These are phyloP conservation scores for Columbina picui DNA, from an alignment of 2,113 vertebrate species.

Conservation along the genomic window DNA sequence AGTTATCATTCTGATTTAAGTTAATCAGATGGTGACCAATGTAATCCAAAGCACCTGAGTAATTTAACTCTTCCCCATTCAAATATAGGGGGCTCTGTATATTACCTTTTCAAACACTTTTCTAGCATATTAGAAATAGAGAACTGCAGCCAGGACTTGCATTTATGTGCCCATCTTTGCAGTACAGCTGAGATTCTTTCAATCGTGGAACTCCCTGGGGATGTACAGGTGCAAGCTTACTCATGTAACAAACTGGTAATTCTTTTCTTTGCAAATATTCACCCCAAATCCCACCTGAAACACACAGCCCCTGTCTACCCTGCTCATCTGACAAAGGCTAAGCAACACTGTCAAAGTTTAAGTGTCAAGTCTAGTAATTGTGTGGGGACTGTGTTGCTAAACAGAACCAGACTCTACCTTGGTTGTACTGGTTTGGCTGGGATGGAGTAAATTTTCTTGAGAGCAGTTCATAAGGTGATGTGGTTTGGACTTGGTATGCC, in stretches of 20 bases:
- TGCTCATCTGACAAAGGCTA: neutral
- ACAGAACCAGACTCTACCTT: neutral
- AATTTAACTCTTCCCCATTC: neutral
- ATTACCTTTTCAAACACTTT: neutral
- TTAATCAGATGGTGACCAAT: rapidly evolving
- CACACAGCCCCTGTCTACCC: neutral
- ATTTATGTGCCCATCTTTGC: neutral
- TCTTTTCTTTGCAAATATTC: neutral
- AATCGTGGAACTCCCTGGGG: rapidly evolving
- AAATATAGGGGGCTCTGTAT: neutral
- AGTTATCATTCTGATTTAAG: neutral
- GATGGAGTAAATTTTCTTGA: no score
- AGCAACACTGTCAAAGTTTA: neutral
- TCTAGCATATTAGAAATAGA: neutral
- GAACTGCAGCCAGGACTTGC: neutral
- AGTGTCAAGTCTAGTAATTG: neutral
- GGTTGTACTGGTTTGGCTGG: neutral
- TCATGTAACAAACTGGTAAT: neutral
- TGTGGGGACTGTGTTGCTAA: neutral
- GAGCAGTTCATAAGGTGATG: neutral
- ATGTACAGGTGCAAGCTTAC: neutral
- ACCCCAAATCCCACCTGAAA: neutral
- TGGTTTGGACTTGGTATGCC: neutral
- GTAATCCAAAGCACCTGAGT: neutral
- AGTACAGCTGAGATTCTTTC: neutral